A percentile compares a stretch with the other conserved stretches of the same genome.
Conservation (phyloP, 2,113 vertebrate species). For the Numenius arquata region DNA sequence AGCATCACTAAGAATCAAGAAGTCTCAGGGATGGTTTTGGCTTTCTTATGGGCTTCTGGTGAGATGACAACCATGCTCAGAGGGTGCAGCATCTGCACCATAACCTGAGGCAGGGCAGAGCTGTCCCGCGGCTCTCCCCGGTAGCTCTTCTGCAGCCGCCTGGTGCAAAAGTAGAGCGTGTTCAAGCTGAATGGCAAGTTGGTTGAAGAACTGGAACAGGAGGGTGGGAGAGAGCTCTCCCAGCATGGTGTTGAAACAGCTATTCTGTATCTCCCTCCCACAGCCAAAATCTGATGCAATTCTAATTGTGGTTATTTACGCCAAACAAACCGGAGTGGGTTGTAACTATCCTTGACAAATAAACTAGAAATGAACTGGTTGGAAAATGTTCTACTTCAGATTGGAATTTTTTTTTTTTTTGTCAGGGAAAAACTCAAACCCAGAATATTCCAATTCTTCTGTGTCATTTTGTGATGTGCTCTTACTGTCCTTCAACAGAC, state of each 20-base stretch:
- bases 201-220: neutral
- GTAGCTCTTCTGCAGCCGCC: rapidly evolving
- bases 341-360: neutral
- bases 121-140: neutral
- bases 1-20: too few relatives aligned
- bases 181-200: neutral
- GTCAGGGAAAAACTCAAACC: neutral
- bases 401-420: neutral
- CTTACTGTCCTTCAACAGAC: neutral
- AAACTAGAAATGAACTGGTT: neutral
- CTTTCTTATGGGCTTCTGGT: neutral
- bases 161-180: neutral
- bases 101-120: neutral
- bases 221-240: neutral
- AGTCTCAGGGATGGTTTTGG: neutral
- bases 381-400: neutral
- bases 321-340: neutral
- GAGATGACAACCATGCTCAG: rapidly evolving
- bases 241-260: neutral
- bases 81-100: neutral
- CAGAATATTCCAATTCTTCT: neutral
- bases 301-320: neutral
- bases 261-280: neutral
- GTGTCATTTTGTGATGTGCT: neutral
- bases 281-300: conserved; percentile 49